Base-by-base conservation (phyloP, 2,888 invertebrate species). In the Carcina quercana region DNA sequence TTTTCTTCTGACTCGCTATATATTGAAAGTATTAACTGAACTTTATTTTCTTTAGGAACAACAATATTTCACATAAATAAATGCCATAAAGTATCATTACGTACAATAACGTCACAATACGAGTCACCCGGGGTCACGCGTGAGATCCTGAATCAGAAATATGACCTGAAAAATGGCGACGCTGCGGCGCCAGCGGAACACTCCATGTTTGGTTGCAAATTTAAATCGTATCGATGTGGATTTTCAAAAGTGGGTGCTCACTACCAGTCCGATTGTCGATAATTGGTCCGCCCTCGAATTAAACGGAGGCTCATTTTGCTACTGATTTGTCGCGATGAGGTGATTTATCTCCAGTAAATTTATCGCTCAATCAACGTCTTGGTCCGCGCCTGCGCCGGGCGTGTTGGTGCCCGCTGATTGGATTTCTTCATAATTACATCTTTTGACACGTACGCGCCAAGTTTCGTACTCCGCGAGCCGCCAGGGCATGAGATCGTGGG, bases 391-490 rank as follows among this genome's bases (percentile, higher is more conserved):
- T 68, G 63, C 64, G 66, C 63, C 57, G 61, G 63, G 67, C 50
- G 42, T 49, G 46, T 44, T 45, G 45, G 63, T 63, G 59, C 53
- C 59, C 62, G 70, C 67, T 83, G 82, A 83, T 83, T 83, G 82
- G 78, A 75, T 83, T 82, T 78, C 78, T 76, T 80, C 76, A 76
- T 82, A 83, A 83, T 83, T 83, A 83, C 79, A 78, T 80, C 76
- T 82, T 83, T 82, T 82, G 82, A 83, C 82, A 76, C 69, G 79
- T 76, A 73, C 68, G 73, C 72, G 79, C 73, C 72, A 82, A 78
- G 80, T 75, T 80, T 80, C 73, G 75, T 78, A 71, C 78, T 66
- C 64, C 62, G 56, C 66, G 56, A 61, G 66, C 68, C 64, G 75
- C 61, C 69, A 61, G 75, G 74, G 62, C 74, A 72, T 49, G 73